Percentiles rank a stretch among this genome's conserved stretches.
These are phyloP conservation scores for Eulacestoma nigropectus DNA, from an alignment of 2,113 vertebrate species.

Conservation along the genomic window DNA sequence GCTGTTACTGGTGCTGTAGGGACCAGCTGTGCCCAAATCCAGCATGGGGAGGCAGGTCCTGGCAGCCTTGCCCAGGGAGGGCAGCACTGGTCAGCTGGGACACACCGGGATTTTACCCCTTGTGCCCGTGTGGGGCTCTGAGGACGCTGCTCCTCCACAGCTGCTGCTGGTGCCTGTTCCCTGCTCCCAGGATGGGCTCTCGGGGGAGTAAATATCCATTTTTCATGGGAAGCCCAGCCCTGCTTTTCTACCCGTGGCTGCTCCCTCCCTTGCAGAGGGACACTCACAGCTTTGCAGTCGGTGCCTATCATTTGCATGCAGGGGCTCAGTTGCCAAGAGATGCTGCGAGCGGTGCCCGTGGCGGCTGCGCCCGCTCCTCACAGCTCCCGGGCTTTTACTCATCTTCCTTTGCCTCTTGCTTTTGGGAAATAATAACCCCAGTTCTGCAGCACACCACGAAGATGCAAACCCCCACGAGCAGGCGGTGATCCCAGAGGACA, in stretches of 20 bases:
- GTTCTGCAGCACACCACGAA: background rate
- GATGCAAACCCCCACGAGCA: background rate
- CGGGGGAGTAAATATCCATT: rapidly evolving
- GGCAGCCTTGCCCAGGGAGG: background rate
- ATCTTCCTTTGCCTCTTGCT: background rate
- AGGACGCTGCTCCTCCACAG: rapidly evolving
- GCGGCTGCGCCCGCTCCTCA: background rate
- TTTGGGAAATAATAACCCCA: background rate
- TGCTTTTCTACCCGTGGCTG: background rate
- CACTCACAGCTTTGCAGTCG: background rate
- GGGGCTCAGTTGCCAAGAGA: constrained; percentile 59
- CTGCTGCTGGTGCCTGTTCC: background rate
- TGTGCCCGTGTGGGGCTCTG: rapidly evolving
- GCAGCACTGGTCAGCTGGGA: rapidly evolving
- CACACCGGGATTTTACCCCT: rapidly evolving
- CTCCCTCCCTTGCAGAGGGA: constrained; percentile 22
- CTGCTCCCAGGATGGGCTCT: rapidly evolving
- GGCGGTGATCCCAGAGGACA: background rate
- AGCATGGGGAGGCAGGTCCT: background rate
- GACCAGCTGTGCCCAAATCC: background rate
- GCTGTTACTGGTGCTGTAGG: rapidly evolving
- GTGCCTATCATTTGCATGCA: constrained; percentile 30
- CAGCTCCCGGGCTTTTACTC: constrained; percentile 2
- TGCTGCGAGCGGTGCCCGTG: constrained; percentile 8
- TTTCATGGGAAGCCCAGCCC: background rate